These are phyloP conservation scores for Agrotis clavis DNA, from an alignment of 2,888 invertebrate genomes.

Conservation along the genomic window DNA sequence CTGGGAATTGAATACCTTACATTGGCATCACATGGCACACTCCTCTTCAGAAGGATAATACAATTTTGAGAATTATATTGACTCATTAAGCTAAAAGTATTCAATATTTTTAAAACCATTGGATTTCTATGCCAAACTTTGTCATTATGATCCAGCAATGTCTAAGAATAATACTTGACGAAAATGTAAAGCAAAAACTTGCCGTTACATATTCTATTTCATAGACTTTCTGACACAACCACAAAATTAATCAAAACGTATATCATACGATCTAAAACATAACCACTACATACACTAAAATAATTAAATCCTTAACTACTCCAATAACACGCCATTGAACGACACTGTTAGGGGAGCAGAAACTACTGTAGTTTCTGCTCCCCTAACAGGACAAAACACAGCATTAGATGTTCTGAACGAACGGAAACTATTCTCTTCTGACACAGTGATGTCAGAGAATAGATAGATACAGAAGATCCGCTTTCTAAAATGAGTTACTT, in stretches of 20 bases:
- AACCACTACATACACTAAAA: background rate
- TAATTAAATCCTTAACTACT: conserved; percentile 2
- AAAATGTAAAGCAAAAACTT: background rate
- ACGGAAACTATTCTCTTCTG: conserved; percentile 19
- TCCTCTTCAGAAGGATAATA: too few species aligned
- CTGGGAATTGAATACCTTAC: too few species aligned
- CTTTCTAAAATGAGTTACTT: background rate
- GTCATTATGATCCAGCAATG: background rate
- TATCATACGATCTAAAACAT: background rate
- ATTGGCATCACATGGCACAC: too few species aligned
- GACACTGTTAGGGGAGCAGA: too few species aligned
- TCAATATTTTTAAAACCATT: too few species aligned
- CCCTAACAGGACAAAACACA: conserved; percentile 20
- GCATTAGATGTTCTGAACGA: conserved; percentile 36
- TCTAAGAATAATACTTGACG: background rate
- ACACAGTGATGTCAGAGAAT: conserved; percentile 16
- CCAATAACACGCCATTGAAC: conserved; percentile 4
- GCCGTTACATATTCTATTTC: background rate
- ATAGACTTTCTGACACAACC: background rate
- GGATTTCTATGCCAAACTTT: too few species aligned
- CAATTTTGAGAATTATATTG: too few species aligned
- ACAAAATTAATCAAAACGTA: background rate
- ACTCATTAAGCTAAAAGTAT: too few species aligned
- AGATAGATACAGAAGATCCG: background rate
- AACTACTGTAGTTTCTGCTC: conserved; percentile 31